phyloP scores from a whole-genome alignment of 2,888 invertebrate genomes.

The Microdon myrmicae region DNA sequence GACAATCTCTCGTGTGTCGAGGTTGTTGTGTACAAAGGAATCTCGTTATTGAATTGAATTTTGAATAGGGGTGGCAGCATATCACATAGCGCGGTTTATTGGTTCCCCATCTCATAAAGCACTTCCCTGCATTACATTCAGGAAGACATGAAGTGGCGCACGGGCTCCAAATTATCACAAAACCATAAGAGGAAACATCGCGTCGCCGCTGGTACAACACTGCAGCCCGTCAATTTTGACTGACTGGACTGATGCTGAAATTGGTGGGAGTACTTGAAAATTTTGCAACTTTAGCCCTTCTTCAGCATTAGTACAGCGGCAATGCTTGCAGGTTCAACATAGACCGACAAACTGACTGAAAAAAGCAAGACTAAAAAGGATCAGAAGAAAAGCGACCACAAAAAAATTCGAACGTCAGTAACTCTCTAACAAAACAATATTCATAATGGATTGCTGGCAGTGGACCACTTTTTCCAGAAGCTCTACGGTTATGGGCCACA shows the following conservation, averaged over 20 bases:
- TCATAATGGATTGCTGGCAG: conserved; percentile 50
- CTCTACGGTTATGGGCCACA: neutral
- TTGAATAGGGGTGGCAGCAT: conserved; percentile 24
- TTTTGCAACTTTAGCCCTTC: conserved; percentile 34
- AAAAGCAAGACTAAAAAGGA: conserved; percentile 4
- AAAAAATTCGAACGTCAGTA: conserved; percentile 7
- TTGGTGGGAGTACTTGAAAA: conserved; percentile 35
- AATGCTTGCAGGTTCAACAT: conserved; percentile 32
- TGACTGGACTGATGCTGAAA: too few relatives aligned
- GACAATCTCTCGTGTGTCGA: neutral
- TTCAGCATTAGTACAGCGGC: conserved; percentile 9
- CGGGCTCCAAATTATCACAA: conserved; percentile 34
- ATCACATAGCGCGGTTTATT: conserved; percentile 44
- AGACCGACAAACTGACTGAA: conserved; percentile 21
- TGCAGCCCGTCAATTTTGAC: too few relatives aligned
- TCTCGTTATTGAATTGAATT: conserved; percentile 47
- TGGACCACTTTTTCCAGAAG: conserved; percentile 38
- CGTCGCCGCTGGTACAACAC: neutral
- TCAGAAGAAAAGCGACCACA: neutral
- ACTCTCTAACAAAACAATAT: conserved; percentile 49
- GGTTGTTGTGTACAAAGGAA: conserved; percentile 32
- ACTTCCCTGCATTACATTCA: too few relatives aligned
- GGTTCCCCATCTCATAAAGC: conserved; percentile 35
- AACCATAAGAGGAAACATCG: conserved; percentile 21
- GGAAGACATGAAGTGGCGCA: too few relatives aligned